Evolutionary conservation across 1,140 invertebrate genomes (phyloP).

Genomic region (Bombus superbus): DNA sequence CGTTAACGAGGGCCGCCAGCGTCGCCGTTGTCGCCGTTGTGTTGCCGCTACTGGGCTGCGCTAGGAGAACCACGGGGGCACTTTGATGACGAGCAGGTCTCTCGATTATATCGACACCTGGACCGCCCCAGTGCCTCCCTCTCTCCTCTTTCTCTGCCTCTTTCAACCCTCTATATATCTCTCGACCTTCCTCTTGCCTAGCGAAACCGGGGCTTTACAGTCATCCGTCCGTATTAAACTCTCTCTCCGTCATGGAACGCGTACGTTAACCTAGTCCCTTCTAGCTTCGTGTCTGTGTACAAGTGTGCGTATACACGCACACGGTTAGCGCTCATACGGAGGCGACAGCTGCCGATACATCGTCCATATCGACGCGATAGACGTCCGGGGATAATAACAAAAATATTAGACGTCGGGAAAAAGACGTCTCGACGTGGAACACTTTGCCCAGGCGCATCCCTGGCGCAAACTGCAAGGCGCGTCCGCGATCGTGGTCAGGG

Average conservation of each 20-base stretch:
- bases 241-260: conserved; percentile 41
- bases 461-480: conserved; percentile 10
- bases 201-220: conserved; percentile 59
- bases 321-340: background rate
- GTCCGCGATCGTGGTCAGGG: background rate
- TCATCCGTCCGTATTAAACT: conserved; percentile 65
- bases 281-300: background rate
- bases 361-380: conserved; percentile 52
- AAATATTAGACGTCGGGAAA: conserved; percentile 31
- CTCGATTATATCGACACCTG: conserved; percentile 76
- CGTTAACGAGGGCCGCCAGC: conserved; percentile 77
- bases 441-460: conserved; percentile 4
- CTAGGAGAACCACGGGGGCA: conserved; percentile 70
- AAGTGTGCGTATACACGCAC: background rate
- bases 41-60: conserved; percentile 23
- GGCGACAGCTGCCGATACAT: conserved; percentile 62
- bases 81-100: conserved; percentile 78
- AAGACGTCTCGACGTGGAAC: conserved; percentile 3
- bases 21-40: conserved; percentile 31
- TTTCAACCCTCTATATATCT: background rate
- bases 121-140: conserved; percentile 54
- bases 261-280: conserved; percentile 41
- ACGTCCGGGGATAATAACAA: conserved; percentile 60
- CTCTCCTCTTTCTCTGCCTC: conserved; percentile 33
- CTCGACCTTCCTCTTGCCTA: conserved; percentile 27